phyloP scores from a whole-genome alignment of 30 jellyfish, hydroid and myxozoan genomes.

The Chrysaora quinquecirrha region DNA sequence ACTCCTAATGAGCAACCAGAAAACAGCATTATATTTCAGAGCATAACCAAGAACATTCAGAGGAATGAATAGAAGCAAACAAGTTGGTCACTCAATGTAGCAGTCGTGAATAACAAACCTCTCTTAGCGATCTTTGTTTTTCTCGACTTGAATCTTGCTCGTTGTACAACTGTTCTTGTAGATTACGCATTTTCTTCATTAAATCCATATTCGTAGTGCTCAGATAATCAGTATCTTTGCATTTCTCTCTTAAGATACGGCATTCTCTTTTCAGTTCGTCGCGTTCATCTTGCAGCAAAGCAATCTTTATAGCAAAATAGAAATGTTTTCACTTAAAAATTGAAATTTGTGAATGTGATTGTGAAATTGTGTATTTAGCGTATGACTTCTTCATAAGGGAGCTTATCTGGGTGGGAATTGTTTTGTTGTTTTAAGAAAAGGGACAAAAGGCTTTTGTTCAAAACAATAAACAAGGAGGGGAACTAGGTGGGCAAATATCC shows the following conservation, averaged over 20 bases:
- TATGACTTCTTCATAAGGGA: too few relatives aligned
- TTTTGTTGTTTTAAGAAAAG: too few relatives aligned
- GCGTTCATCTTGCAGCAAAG: slow-evolving; percentile 58
- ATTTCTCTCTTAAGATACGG: slow-evolving; percentile 37
- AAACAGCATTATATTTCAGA: neutral
- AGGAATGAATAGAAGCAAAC: neutral
- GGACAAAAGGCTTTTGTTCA: too few relatives aligned
- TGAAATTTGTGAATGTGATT: too few relatives aligned
- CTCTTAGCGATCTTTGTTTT: slow-evolving; percentile 42
- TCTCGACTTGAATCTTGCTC: slow-evolving; percentile 65
- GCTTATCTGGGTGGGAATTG: too few relatives aligned
- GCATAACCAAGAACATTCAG: too few relatives aligned
- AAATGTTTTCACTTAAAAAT: too few relatives aligned
- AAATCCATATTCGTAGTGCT: slow-evolving; percentile 47
- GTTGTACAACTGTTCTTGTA: slow-evolving; percentile 55
- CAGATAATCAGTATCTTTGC: slow-evolving; percentile 36
- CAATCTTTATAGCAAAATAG: slow-evolving; percentile 34
- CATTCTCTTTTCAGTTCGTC: slow-evolving; percentile 55
- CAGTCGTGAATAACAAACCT: too few relatives aligned
- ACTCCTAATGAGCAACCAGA: slow-evolving; percentile 22
- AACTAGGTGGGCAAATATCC: too few relatives aligned
- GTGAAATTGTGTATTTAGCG: too few relatives aligned
- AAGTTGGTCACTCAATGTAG: too few relatives aligned
- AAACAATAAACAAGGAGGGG: too few relatives aligned
- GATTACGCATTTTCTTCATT: slow-evolving; percentile 40